These are phyloP conservation scores for Nysson spinosus DNA, from an alignment of 2,888 invertebrate genomes.

Conservation along the genomic window DNA sequence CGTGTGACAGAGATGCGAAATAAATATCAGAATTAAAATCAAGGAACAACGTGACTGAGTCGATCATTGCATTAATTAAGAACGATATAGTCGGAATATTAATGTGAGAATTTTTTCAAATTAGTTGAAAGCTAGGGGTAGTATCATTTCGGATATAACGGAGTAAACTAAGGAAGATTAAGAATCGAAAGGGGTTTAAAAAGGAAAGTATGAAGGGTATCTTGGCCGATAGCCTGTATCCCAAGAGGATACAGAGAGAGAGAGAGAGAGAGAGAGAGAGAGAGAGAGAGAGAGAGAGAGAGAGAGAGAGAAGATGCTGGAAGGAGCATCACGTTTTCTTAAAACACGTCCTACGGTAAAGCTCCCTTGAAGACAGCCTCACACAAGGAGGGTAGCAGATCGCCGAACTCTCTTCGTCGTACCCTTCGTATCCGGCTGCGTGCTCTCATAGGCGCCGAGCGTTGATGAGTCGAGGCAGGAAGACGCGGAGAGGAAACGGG, in stretches of 20 bases:
- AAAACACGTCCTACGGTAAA: slow-evolving; percentile 48
- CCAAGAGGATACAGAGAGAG: neutral
- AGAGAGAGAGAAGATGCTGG: slow-evolving; percentile 1
- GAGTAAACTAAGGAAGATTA: too few species aligned
- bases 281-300: neutral
- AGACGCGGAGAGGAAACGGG: slow-evolving; percentile 62
- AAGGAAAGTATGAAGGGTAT: too few species aligned
- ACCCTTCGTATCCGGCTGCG: slow-evolving; percentile 57
- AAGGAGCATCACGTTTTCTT: slow-evolving; percentile 55
- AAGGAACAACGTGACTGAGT: too few species aligned
- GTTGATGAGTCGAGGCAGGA: slow-evolving; percentile 71
- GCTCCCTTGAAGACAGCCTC: slow-evolving; percentile 25
- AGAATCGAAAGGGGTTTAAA: slow-evolving; percentile 4
- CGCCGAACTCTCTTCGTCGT: slow-evolving; percentile 47
- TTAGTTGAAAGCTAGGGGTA: too few species aligned
- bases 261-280: neutral
- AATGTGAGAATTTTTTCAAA: too few species aligned
- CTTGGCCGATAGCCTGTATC: too few species aligned
- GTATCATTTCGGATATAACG: too few species aligned
- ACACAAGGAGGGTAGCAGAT: slow-evolving; percentile 43
- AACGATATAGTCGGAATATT: too few species aligned
- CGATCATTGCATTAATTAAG: too few species aligned
- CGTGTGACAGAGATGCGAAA: too few species aligned
- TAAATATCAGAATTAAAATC: too few species aligned
- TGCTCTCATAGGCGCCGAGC: slow-evolving; percentile 62